A percentile compares a stretch with the other conserved stretches of the same genome.
These are phyloP conservation scores for Dunckerocampus dactyliophorus DNA, from an alignment of 2,113 vertebrate species.

Conservation along the genomic window DNA sequence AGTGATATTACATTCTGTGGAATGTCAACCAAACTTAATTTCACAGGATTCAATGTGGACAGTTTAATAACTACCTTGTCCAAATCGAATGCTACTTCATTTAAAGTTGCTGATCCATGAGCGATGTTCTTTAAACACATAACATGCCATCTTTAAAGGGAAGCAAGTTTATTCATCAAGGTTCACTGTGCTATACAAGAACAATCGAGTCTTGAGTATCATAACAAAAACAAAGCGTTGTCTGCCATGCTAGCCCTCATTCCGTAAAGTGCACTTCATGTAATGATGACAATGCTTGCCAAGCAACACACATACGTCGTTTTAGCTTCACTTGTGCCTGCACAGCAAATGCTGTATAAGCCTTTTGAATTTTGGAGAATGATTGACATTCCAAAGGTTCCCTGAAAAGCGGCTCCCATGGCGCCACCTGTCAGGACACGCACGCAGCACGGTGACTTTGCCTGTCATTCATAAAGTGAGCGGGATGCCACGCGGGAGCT, in stretches of 20 bases:
- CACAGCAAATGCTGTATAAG: no score
- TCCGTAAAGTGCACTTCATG: no score
- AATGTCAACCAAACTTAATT: not conserved
- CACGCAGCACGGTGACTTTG: not conserved
- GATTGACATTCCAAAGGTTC: slow-evolving; percentile 43
- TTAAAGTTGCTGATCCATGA: not conserved
- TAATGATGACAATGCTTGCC: no score
- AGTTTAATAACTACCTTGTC: not conserved
- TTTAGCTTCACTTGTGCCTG: no score
- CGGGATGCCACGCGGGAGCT: slow-evolving; percentile 18
- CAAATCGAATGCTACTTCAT: not conserved
- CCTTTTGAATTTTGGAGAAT: slow-evolving; percentile 9
- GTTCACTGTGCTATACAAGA: not conserved
- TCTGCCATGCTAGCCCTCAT: no score
- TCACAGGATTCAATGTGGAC: not conserved
- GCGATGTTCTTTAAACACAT: no score
- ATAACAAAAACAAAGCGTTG: not conserved
- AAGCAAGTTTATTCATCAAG: no score
- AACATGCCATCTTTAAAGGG: no score
- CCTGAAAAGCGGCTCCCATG: slow-evolving; percentile 18
- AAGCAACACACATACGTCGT: no score
- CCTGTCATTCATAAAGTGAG: slow-evolving; percentile 32
- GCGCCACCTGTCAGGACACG: slow-evolving; percentile 29
- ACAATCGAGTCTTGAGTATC: not conserved
- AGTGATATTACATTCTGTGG: not conserved